These are phyloP conservation scores for Drosophila pandora DNA, from an alignment of 1,140 invertebrate genomes.

Conservation along the genomic window DNA sequence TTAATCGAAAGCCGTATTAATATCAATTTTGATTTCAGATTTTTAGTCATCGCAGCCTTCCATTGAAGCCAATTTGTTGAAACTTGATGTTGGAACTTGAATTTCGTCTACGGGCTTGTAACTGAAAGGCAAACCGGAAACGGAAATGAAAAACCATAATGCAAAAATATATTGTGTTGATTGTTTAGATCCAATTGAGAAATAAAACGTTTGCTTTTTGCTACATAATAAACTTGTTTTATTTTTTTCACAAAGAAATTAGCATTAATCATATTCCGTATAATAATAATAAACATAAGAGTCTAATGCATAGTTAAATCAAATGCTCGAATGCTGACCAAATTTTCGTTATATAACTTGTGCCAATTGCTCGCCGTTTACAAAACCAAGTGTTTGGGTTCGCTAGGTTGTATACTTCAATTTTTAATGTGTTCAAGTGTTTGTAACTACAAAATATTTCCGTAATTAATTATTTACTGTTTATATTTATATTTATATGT, in stretches of 20 bases:
- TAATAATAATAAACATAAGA: constrained; percentile 76
- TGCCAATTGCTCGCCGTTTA: constrained; percentile 74
- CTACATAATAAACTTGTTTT: constrained; percentile 79
- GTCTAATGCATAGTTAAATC: constrained; percentile 73
- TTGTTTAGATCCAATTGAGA: constrained; percentile 31
- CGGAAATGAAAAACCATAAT: background rate
- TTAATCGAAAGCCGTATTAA: constrained; percentile 65
- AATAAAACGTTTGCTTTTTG: constrained; percentile 60
- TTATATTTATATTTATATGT: constrained; percentile 65
- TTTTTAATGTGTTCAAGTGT: constrained; percentile 25
- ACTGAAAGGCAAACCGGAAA: constrained; percentile 11
- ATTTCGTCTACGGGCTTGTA: constrained; percentile 14
- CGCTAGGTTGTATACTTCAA: constrained; percentile 27
- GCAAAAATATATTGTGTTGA: background rate
- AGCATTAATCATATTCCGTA: constrained; percentile 74
- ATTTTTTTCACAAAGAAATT: constrained; percentile 79
- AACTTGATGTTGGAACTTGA: constrained; percentile 48
- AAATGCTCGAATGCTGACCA: constrained; percentile 75
- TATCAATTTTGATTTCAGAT: constrained; percentile 79
- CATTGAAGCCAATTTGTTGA: constrained; percentile 75
- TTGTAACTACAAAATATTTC: constrained; percentile 74
- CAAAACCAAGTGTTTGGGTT: constrained; percentile 57
- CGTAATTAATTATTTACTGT: constrained; percentile 64
- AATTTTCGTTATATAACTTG: constrained; percentile 62
- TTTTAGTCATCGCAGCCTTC: constrained; percentile 78